Conservation (phyloP, 2,888 invertebrate species). For the Drosophila subquinaria region DNA sequence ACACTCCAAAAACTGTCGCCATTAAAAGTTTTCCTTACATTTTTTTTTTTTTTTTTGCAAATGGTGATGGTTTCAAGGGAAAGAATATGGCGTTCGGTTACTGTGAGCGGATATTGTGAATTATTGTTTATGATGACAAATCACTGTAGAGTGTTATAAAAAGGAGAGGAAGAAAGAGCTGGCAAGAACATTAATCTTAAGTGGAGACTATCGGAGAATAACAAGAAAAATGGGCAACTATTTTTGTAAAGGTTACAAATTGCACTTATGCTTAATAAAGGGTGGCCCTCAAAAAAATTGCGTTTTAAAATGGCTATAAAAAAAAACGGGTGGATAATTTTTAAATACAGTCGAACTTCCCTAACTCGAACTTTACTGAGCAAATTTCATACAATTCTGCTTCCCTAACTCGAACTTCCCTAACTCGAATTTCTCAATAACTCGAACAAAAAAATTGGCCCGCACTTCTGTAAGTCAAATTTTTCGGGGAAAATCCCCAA, state of each 20-base stretch:
- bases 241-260: neutral
- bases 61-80: slow-evolving; percentile 14
- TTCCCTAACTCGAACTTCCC: no score
- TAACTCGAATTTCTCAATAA: no score
- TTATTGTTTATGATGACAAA: slow-evolving; percentile 71
- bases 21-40: slow-evolving; percentile 44
- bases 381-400: no score
- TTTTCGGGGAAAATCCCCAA: no score
- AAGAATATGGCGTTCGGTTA: slow-evolving; percentile 15
- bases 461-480: no score
- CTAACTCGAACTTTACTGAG: no score
- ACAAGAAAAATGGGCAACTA: neutral
- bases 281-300: no score
- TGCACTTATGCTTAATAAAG: neutral
- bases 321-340: no score
- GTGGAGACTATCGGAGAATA: slow-evolving; percentile 16
- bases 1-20: slow-evolving; percentile 47
- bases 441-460: no score
- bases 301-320: no score
- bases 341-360: no score
- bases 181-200: slow-evolving; percentile 56
- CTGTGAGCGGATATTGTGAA: slow-evolving; percentile 54
- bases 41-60: slow-evolving; percentile 18
- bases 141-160: slow-evolving; percentile 26
- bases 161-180: neutral